Base-by-base conservation (phyloP, 2,113 vertebrate species). In the Notothenia rossii region DNA sequence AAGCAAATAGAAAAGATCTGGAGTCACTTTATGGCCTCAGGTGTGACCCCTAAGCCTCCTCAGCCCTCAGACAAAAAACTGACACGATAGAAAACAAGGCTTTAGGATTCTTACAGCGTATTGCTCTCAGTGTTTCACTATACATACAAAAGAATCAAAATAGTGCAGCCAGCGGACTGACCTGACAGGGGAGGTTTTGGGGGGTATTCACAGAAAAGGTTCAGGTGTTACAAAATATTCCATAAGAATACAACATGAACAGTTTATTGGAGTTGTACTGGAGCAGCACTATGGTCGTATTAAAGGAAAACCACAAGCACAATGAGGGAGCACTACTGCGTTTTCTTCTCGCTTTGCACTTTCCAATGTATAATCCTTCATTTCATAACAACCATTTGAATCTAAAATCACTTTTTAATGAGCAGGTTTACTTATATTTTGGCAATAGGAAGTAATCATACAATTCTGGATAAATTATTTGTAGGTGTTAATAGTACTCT, bases 21-120 rank as follows among this genome's bases (percentile, higher is more conserved):
- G 46, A 59, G 33, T 68, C 64, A 60, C 55, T 25, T 79, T 45
- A 51, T 46, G 8, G 13, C 62, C 58, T 70, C 45, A 50, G 62
- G 33, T 36, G 17, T 25, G 64, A 83, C 59, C 65, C 66, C 87
- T 77, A 3, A 50, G 43, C 55, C 72, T 36, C 65, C 75, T 71
- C 69, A 79, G 72, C 80, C 77, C 78, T 85, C 74, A 22, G 54
- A 79, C 58, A 72, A 78, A 80, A 86, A 70, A 82, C 48, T 48
- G 73, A 88, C 89, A 88, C 63, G 9, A 85, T 91, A 91, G 70
- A 92, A 94, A 92, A 93, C 89, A 89, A 90, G 90, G 88, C 87
- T 83, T 71, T 55, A 78, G 81, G 87, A 75, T 86, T 90, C 91
- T 81, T 77, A 84, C 90, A 92, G 85, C 81, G 78, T 93, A 92